Conservation (phyloP, 2,113 vertebrate genomes). For the Electrona antarctica region DNA sequence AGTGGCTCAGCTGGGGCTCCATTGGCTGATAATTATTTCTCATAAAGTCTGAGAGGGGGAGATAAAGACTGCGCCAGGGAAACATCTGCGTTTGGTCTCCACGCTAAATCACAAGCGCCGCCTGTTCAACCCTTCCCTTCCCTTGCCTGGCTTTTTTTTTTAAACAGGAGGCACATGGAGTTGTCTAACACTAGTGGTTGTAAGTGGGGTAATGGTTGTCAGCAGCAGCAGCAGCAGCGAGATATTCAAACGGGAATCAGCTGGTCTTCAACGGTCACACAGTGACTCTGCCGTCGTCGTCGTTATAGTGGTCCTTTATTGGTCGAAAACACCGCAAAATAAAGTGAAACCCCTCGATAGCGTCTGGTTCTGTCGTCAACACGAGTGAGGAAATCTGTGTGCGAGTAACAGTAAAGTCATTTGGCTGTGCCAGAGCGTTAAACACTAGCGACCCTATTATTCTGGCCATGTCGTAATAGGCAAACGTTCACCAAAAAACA, state of each 20-base stretch:
- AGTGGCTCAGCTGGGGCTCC: conserved; percentile 59
- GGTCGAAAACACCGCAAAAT: conserved; percentile 26
- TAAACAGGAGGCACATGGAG: conserved; percentile 34
- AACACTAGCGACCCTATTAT: no score
- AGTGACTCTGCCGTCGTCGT: not conserved
- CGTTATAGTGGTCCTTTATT: conserved; percentile 21
- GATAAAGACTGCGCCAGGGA: conserved; percentile 53
- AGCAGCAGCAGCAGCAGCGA: conserved; percentile 25
- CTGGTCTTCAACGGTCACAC: conserved; percentile 2
- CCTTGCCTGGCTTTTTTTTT: conserved; percentile 8
- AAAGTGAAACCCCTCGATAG: not conserved
- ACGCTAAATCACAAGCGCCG: conserved; percentile 46
- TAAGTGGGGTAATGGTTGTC: conserved; percentile 21
- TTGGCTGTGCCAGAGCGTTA: conserved; percentile 52
- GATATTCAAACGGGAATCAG: conserved; percentile 24
- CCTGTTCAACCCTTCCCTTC: conserved; percentile 35
- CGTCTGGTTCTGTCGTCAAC: not conserved
- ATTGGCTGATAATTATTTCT: conserved; percentile 60
- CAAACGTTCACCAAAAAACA: no score
- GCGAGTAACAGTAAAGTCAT: conserved; percentile 48
- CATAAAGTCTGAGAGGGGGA: conserved; percentile 67
- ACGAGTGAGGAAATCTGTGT: conserved; percentile 20
- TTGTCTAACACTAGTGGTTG: conserved; percentile 48
- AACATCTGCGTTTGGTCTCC: conserved; percentile 63
- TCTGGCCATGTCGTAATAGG: no score